phyloP scores from a whole-genome alignment of 2,797 vertebrate species.

The Urosaurus nigricauda region DNA sequence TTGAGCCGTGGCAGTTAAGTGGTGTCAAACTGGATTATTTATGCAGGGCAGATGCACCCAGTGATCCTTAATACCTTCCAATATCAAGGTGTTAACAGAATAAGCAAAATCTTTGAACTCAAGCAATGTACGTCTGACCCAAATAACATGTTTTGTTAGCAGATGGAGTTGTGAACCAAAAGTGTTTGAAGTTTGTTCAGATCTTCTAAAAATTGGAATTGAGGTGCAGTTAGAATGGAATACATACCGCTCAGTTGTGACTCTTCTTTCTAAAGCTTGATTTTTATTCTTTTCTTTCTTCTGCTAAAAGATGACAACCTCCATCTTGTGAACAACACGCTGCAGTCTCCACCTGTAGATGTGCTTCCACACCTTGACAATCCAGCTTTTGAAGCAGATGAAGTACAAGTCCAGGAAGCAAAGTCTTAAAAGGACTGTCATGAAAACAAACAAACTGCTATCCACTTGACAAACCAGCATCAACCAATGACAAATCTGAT shows the following conservation, averaged over 20 bases:
- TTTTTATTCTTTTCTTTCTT: slow-evolving; percentile 35
- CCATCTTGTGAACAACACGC: slow-evolving; percentile 74
- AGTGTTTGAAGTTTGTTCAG: not conserved
- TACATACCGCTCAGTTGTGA: not conserved
- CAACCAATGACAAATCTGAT: slow-evolving; percentile 54
- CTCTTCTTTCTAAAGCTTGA: slow-evolving; percentile 36
- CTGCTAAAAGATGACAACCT: slow-evolving; percentile 75
- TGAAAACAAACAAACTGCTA: slow-evolving; percentile 67
- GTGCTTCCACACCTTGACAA: slow-evolving; percentile 85
- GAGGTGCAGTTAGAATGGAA: not conserved
- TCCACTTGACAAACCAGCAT: slow-evolving; percentile 51
- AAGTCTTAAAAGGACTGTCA: slow-evolving; percentile 67
- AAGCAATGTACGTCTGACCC: not conserved
- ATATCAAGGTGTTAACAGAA: not conserved
- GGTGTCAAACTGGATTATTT: no score
- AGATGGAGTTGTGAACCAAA: not conserved
- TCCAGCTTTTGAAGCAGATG: slow-evolving; percentile 84
- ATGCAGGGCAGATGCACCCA: no score
- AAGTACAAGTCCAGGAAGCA: slow-evolving; percentile 67
- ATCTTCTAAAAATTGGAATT: not conserved
- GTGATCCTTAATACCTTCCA: not conserved
- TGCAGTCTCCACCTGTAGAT: slow-evolving; percentile 70
- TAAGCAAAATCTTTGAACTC: not conserved
- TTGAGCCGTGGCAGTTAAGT: no score
- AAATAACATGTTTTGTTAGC: not conserved